Evolutionary conservation across 2,113 vertebrate species (phyloP).

Genomic region (Columba livia): DNA sequence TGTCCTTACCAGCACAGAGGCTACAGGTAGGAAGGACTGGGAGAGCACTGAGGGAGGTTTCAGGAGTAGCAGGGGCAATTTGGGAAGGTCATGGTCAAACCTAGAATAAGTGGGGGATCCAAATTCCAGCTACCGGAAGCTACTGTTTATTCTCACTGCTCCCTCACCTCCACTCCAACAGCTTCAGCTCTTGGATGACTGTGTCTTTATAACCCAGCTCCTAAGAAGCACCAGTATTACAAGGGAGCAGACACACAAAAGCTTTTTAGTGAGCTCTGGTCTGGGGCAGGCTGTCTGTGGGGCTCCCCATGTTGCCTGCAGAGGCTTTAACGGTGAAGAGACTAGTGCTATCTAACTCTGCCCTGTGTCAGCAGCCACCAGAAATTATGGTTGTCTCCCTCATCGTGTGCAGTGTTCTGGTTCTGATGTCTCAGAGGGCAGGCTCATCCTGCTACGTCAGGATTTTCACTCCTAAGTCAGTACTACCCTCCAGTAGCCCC

Average conservation of each 20-base stretch:
- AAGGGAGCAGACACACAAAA: not conserved
- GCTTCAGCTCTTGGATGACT: not conserved
- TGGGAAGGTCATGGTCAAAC: not conserved
- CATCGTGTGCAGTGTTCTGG: not conserved
- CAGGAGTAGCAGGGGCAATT: not conserved
- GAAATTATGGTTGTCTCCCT: not conserved
- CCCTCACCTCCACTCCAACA: not conserved
- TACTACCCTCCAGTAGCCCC: not conserved
- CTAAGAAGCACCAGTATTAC: not conserved
- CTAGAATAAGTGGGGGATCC: too few relatives aligned
- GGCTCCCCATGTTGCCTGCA: not conserved
- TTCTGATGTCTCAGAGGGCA: not conserved
- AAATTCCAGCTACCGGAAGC: not conserved
- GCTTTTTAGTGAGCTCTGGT: not conserved
- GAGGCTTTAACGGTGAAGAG: not conserved
- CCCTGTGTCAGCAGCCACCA: not conserved
- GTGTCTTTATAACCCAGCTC: not conserved
- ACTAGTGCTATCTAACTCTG: not conserved
- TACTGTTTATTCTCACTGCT: not conserved
- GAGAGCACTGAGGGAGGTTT: conserved; percentile 1
- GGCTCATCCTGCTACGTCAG: not conserved
- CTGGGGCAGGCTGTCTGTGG: not conserved
- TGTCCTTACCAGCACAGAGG: conserved; percentile 41
- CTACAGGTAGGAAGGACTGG: conserved; percentile 51
- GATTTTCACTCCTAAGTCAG: not conserved